Base-by-base conservation (phyloP, 1,140 invertebrate genomes). In the Heliconius melpomene region DNA sequence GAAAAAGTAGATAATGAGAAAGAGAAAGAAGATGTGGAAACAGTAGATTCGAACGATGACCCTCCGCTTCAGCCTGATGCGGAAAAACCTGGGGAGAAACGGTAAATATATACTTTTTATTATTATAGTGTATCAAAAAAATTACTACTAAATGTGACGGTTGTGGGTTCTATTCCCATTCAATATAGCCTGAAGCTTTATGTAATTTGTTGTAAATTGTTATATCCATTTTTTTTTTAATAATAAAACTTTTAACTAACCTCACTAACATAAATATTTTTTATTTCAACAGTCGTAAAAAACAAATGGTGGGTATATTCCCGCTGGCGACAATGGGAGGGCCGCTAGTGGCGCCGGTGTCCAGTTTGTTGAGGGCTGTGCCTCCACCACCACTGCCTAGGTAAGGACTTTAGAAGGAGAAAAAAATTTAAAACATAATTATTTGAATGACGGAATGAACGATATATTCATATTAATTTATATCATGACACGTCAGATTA, bases 381-480 rank as follows among this genome's bases (percentile, higher is more conserved):
- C 96, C 97, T 11, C 95, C 96, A 66, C 96, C 97, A 16, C 96
- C 96, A 32, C 83, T 97, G 85, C 96, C 96, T 50, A 95, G 95
- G 88, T 93, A 84, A 72, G 18, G 20, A 57, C 7, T 23, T 36
- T 36, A 7, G 32, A 36, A 36, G 32, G 32, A 7, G 32, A 36
- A 36, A 36, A 16, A 36, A 36, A 36, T 7, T 36, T 0, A 36
- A 36, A 36, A 36, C 3, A 6, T 36, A 36, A 36, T 36, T 5
- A 36, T 36, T 36, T 36, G 32, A 36, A 36, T 3, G 32, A 36
- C 32, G 6, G 32, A 32, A 32, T 32, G 9, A 40, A 40, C 40
- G 40, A 40, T 13, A 40, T 40, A 40, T 11, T 40, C 38, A 11
- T 40, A 3, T 40, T 11, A 40, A 40, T 40, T 40, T 11, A 11